phyloP scores from a whole-genome alignment of 23 tunicate species.

The Clavelina lepadiformis region DNA sequence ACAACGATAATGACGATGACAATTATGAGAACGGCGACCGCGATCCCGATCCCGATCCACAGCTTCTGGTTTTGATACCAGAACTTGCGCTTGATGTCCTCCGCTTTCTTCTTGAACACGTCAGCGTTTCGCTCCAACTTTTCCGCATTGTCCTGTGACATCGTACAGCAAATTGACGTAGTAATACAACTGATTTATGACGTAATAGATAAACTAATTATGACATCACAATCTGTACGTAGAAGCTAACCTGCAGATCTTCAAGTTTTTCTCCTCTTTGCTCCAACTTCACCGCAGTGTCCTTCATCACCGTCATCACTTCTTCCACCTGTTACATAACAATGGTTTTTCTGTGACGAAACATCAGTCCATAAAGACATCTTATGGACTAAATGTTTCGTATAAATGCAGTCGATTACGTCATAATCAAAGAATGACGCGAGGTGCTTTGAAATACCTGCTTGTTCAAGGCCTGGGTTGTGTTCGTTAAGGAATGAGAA shows the following conservation, averaged over 20 bases:
- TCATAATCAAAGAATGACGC: too few relatives aligned
- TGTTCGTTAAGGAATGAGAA: neutral
- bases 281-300: slow-evolving; percentile 31
- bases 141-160: slow-evolving; percentile 42
- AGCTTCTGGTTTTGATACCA: slow-evolving; percentile 41
- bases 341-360: neutral
- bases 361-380: too few relatives aligned
- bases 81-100: slow-evolving; percentile 34
- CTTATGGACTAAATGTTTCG: too few relatives aligned
- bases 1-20: slow-evolving; percentile 33
- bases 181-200: too few relatives aligned
- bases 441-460: slow-evolving; percentile 10
- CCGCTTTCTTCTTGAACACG: slow-evolving; percentile 24
- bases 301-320: slow-evolving; percentile 38
- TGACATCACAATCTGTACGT: neutral
- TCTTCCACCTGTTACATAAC: slow-evolving; percentile 25
- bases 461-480: slow-evolving; percentile 5
- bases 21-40: slow-evolving; percentile 7
- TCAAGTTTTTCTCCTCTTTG: slow-evolving; percentile 30
- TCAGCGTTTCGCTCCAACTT: slow-evolving; percentile 19
- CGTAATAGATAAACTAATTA: neutral
- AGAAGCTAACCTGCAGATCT: slow-evolving; percentile 23
- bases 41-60: slow-evolving; percentile 37
- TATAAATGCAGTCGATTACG: too few relatives aligned
- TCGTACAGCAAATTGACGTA: too few relatives aligned